Evolutionary conservation across 2,797 vertebrate genomes (phyloP).

Genomic region (Platyrinchus mystaceus): DNA sequence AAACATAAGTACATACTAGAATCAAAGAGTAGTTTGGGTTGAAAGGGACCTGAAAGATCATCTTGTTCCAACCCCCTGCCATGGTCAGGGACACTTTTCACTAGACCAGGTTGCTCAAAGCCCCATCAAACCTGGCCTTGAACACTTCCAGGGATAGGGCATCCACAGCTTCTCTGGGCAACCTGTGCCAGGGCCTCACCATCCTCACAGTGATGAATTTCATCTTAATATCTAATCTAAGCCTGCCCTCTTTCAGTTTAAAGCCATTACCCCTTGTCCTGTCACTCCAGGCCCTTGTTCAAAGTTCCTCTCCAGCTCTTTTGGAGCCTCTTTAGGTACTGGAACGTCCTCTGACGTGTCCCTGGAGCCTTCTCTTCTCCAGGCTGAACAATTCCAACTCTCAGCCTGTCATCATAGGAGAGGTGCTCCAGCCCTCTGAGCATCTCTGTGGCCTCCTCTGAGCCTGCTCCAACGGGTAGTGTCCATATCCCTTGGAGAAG

Average conservation of each 20-base stretch:
- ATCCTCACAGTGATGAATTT: neutral
- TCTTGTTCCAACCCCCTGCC: neutral
- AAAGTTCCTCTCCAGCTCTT: neutral
- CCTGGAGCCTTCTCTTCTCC: neutral
- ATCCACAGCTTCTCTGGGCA: neutral
- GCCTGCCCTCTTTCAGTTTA: neutral
- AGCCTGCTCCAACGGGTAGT: neutral
- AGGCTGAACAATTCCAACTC: neutral
- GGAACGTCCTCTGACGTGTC: neutral
- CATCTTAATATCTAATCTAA: neutral
- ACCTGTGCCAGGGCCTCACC: fast-evolving
- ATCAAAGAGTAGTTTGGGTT: neutral
- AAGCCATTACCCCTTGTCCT: neutral
- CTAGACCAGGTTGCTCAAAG: neutral
- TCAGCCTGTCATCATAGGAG: neutral
- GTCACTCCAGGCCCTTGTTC: neutral
- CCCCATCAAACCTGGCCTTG: neutral
- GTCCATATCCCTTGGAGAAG: neutral
- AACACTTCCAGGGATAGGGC: neutral
- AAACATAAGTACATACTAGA: neutral
- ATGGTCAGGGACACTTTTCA: neutral
- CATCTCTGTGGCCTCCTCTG: neutral
- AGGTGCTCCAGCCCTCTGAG: neutral
- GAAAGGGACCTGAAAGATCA: neutral
- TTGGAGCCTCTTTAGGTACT: neutral